Conservation (phyloP, 2,113 vertebrate genomes). For the Zootoca vivipara region DNA sequence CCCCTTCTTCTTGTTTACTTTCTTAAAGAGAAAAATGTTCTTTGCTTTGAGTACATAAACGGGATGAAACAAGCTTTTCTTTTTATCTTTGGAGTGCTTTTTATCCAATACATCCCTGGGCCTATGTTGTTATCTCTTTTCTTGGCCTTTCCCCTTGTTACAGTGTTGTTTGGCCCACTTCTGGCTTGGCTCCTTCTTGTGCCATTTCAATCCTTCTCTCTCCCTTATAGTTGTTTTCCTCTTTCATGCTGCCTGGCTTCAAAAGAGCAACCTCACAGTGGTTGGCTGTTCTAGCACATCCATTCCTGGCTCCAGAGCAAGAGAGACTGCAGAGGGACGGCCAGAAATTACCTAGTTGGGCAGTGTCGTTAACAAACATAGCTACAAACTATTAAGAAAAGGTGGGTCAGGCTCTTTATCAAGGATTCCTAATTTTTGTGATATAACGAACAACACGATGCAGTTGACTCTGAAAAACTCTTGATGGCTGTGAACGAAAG, state of each 20-base stretch:
- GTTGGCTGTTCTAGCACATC: constrained; percentile 51
- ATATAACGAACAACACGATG: constrained; percentile 28
- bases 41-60: constrained; percentile 8
- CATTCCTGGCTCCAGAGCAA: constrained; percentile 51
- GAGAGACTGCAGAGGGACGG: constrained; percentile 45
- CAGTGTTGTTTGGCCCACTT: neutral
- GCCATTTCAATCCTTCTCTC: neutral
- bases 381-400: constrained; percentile 58
- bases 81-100: neutral
- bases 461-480: neutral
- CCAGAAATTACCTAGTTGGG: constrained; percentile 56
- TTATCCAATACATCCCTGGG: neutral
- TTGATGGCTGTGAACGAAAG: constrained; percentile 39
- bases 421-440: constrained; percentile 28
- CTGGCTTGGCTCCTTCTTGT: neutral
- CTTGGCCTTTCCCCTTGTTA: neutral
- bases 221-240: neutral
- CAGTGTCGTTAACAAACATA: constrained; percentile 60
- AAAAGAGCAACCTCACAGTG: constrained; percentile 1
- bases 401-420: constrained; percentile 4
- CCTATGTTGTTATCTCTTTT: neutral
- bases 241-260: neutral
- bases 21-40: neutral
- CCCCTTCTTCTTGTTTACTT: neutral
- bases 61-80: neutral